Percentiles rank a stretch among this genome's conserved stretches.
These are phyloP conservation scores for Eumeta japonica DNA, from an alignment of 1,140 invertebrate species.

Conservation along the genomic window DNA sequence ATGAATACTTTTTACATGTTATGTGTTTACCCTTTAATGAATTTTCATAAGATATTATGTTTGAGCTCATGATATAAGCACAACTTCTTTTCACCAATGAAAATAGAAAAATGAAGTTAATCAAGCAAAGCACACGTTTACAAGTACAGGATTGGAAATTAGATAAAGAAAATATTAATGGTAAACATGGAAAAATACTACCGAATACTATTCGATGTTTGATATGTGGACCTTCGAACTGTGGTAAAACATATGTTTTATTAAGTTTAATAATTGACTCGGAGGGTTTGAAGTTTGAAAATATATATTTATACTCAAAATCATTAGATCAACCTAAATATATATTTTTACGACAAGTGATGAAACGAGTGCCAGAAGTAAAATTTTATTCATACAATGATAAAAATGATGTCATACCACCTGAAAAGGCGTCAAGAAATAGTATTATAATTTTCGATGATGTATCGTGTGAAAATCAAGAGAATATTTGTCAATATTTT, in stretches of 20 bases:
- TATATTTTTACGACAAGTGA: conserved; percentile 19
- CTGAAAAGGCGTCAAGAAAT: conserved; percentile 20
- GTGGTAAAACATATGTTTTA: conserved; percentile 39
- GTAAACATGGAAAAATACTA: conserved; percentile 8
- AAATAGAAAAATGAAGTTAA: no score
- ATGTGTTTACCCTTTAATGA: no score
- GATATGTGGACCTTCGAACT: conserved; percentile 26
- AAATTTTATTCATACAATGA: neutral
- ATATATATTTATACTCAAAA: conserved; percentile 42
- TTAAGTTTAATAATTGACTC: conserved; percentile 20
- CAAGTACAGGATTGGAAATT: no score
- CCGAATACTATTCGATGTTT: conserved; percentile 19
- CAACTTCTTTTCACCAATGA: no score
- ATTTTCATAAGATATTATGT: no score
- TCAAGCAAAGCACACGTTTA: no score
- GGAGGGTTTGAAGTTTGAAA: conserved; percentile 35
- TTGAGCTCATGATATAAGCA: no score
- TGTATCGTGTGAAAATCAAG: conserved; percentile 33
- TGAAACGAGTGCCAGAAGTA: conserved; percentile 9
- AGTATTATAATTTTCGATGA: conserved; percentile 41
- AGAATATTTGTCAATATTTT: conserved; percentile 33
- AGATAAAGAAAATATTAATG: no score
- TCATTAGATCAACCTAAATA: conserved; percentile 35
- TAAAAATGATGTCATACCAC: conserved; percentile 2
- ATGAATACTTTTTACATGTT: no score